These are phyloP conservation scores for Nemoura dubitans DNA, from an alignment of 2,888 invertebrate genomes.

Conservation along the genomic window DNA sequence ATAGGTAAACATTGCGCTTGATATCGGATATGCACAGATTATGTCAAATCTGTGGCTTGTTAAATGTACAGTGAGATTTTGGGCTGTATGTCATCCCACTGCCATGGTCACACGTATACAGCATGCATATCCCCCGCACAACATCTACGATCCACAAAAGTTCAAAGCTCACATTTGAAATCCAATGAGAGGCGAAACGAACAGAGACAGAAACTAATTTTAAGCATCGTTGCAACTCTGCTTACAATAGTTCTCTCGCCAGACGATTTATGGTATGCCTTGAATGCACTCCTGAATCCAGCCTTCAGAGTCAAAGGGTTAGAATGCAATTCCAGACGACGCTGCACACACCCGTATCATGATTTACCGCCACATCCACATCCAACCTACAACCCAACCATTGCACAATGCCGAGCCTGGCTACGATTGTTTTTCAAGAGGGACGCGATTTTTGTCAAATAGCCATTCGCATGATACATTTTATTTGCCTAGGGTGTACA, in stretches of 20 bases:
- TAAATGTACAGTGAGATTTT: too few relatives aligned
- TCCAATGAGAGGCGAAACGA: background rate
- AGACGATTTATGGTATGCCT: background rate
- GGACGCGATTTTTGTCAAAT: too few relatives aligned
- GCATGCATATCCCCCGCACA: too few relatives aligned
- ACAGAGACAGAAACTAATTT: background rate
- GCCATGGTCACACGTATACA: too few relatives aligned
- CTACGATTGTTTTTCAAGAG: background rate
- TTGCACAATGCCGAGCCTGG: background rate
- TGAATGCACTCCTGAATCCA: background rate
- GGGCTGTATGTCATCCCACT: too few relatives aligned
- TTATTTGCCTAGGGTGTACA: too few relatives aligned
- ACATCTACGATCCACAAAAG: too few relatives aligned
- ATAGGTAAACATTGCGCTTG: too few relatives aligned
- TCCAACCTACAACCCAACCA: background rate
- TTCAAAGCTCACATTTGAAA: background rate
- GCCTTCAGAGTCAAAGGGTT: constrained; percentile 21
- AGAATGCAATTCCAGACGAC: constrained; percentile 14
- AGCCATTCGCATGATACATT: too few relatives aligned
- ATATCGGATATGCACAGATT: too few relatives aligned
- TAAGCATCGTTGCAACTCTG: background rate
- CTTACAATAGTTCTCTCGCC: background rate
- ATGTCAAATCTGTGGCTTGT: too few relatives aligned
- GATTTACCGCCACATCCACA: too few relatives aligned
- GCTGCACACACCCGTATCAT: background rate